phyloP scores from a whole-genome alignment of 2,113 vertebrate species.

The rabbit (Oryctolagus cuniculus) region DNA sequence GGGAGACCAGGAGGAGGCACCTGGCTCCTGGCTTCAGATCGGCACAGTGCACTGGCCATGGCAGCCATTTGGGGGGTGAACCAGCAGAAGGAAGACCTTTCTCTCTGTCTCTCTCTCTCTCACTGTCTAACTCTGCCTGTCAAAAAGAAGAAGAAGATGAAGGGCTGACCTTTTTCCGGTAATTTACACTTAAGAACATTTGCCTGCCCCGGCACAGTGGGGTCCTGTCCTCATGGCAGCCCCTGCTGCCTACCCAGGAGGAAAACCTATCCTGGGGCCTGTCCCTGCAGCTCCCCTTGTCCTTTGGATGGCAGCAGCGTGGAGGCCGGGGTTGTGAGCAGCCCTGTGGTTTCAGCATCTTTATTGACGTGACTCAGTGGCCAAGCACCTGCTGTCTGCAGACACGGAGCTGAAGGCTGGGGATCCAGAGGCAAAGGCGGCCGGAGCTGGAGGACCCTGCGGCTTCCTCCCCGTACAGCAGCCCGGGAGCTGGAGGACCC shows the following conservation, averaged over 20 bases:
- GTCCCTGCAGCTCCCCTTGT: background rate
- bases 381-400: background rate
- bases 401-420: background rate
- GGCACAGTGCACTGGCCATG: too few species aligned
- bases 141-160: background rate
- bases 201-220: background rate
- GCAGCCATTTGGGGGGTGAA: too few species aligned
- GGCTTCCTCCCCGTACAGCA: background rate
- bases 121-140: too few species aligned
- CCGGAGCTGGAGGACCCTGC: background rate
- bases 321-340: background rate
- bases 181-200: background rate
- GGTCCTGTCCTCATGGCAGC: too few species aligned
- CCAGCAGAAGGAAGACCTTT: too few species aligned
- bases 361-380: background rate
- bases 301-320: background rate
- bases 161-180: background rate
- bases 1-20: too few species aligned
- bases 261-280: background rate
- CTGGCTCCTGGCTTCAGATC: too few species aligned
- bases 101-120: too few species aligned
- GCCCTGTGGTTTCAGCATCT: accelerated
- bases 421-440: background rate
- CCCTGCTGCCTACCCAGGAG: background rate
- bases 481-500: background rate